These are phyloP conservation scores for Oceanodroma tethys DNA, from an alignment of 2,113 vertebrate genomes.

Conservation along the genomic window DNA sequence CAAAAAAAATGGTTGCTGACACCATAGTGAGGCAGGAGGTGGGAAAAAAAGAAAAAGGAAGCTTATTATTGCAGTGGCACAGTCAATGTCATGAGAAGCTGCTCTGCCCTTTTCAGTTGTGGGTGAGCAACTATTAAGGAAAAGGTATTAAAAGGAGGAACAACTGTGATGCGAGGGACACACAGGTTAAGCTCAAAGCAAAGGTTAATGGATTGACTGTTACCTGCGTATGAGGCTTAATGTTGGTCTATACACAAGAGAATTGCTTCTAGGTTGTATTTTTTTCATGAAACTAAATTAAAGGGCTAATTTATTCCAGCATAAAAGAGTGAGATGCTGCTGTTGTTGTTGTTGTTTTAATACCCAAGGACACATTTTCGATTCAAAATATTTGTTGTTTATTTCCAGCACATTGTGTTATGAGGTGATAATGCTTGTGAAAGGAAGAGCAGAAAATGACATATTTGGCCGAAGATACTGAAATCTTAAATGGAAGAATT, in stretches of 20 bases:
- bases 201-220: constrained; percentile 99
- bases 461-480: not conserved
- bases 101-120: constrained; percentile 89
- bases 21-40: constrained; percentile 71
- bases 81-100: constrained; percentile 87
- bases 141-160: constrained; percentile 83
- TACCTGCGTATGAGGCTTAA: constrained; percentile 87
- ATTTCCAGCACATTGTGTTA: not conserved
- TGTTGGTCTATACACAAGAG: constrained; percentile 80
- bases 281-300: constrained; percentile 78
- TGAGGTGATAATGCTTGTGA: not conserved
- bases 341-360: constrained; percentile 62
- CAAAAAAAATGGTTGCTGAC: constrained; percentile 80
- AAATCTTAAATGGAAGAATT: not conserved
- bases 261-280: constrained; percentile 65
- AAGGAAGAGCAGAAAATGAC: not conserved
- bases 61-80: constrained; percentile 86
- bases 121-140: constrained; percentile 86
- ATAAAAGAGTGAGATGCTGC: not conserved
- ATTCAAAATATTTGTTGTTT: not conserved
- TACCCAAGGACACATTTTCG: constrained; percentile 54
- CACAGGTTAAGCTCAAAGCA: constrained; percentile 84
- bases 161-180: constrained; percentile 77
- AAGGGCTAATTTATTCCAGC: constrained; percentile 73
- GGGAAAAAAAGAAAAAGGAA: constrained; percentile 67